These are phyloP conservation scores for Corella eumyota DNA, from an alignment of 23 tunicate genomes.

Conservation along the genomic window DNA sequence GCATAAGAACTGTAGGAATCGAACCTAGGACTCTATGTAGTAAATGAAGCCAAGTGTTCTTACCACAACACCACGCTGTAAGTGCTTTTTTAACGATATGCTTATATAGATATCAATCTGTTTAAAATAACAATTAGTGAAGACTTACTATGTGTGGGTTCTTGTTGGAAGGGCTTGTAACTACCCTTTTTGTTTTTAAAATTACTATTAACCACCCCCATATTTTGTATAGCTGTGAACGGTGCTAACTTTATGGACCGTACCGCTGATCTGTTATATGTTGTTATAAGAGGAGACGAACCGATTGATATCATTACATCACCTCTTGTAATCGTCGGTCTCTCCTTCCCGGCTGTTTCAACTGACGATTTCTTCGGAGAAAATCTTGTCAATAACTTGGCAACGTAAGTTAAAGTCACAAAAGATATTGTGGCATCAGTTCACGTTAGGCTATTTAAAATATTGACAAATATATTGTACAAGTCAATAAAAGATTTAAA, in stretches of 20 bases:
- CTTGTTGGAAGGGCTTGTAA: background rate
- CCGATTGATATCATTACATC: constrained; percentile 27
- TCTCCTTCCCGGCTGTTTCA: constrained; percentile 41
- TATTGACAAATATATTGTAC: no score
- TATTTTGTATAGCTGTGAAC: constrained; percentile 11
- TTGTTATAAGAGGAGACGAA: constrained; percentile 20
- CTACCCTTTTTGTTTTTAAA: background rate
- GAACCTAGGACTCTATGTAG: no score
- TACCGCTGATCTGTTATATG: constrained; percentile 15
- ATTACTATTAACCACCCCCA: background rate
- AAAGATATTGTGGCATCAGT: no score
- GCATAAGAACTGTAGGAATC: no score
- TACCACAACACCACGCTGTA: no score
- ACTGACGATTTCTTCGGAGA: constrained; percentile 77
- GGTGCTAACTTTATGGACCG: constrained; percentile 54
- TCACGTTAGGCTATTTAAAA: no score
- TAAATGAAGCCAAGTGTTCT: no score
- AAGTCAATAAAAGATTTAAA: no score
- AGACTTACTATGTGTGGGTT: no score
- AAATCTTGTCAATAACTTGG: constrained; percentile 30
- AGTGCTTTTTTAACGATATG: no score
- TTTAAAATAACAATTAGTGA: no score
- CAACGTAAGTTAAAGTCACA: constrained; percentile 36
- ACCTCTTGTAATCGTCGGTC: constrained; percentile 21
- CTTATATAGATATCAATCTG: no score